Conservation (phyloP, 2,888 invertebrate genomes). For the Crossocerus cetratus region DNA sequence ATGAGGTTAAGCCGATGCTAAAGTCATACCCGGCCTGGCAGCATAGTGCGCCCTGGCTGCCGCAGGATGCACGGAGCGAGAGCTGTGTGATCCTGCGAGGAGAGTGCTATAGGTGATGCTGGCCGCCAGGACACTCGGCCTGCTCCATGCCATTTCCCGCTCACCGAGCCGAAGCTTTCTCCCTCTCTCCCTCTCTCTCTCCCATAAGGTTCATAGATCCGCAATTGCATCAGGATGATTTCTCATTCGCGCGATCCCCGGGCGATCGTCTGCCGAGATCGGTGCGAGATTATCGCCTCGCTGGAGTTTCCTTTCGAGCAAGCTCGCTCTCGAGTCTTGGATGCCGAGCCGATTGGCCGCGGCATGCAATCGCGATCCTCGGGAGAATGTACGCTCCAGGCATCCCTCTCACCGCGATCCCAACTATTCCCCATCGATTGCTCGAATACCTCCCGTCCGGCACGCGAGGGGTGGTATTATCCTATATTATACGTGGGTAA, state of each 20-base stretch:
- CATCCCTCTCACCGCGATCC: neutral
- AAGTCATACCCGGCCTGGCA: conserved; percentile 56
- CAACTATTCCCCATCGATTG: neutral
- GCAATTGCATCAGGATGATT: conserved; percentile 53
- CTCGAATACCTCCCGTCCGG: neutral
- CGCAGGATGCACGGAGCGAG: conserved; percentile 34
- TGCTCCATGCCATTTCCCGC: conserved; percentile 33
- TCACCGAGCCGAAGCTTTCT: conserved; percentile 12
- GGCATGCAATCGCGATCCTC: conserved; percentile 35
- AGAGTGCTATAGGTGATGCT: conserved; percentile 20
- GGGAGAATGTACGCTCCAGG: neutral
- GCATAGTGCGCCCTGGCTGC: conserved; percentile 26
- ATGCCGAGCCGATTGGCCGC: neutral
- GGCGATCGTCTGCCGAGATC: conserved; percentile 46
- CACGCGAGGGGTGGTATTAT: neutral
- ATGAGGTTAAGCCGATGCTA: conserved; percentile 72
- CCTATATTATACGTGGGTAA: conserved; percentile 5
- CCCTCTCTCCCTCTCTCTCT: neutral
- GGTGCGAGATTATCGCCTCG: conserved; percentile 22
- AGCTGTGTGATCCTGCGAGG: conserved; percentile 26
- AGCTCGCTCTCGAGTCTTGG: conserved; percentile 20
- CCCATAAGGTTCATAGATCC: conserved; percentile 47
- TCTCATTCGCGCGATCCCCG: conserved; percentile 8
- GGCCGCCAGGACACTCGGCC: conserved; percentile 18
- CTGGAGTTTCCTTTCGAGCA: conserved; percentile 13